Conservation (phyloP, 2,113 vertebrate species). For the Pelusios castaneus region DNA sequence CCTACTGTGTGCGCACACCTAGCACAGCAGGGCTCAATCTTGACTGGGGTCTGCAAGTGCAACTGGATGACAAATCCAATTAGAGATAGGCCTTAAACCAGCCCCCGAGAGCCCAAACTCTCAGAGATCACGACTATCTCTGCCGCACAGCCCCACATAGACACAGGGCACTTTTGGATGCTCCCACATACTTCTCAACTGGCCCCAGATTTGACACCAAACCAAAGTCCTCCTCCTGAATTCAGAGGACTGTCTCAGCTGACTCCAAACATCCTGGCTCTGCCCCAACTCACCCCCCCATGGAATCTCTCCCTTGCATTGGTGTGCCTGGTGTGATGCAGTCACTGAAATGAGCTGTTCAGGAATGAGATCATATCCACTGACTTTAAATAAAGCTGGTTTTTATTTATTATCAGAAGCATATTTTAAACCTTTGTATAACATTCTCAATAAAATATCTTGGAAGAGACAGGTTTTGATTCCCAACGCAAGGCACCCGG, state of each 20-base stretch:
- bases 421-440: constrained; percentile 78
- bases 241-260: background rate
- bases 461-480: constrained; percentile 55
- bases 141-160: background rate
- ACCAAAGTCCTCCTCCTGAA: background rate
- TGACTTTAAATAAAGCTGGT: constrained; percentile 81
- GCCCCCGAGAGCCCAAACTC: background rate
- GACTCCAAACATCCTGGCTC: background rate
- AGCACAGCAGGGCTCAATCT: background rate
- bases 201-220: background rate
- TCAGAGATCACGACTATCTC: background rate
- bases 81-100: background rate
- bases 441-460: constrained; percentile 76
- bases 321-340: background rate
- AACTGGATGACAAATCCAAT: background rate
- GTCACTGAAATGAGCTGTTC: fast-evolving
- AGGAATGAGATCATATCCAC: background rate
- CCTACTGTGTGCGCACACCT: background rate
- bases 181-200: background rate
- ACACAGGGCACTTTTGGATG: background rate
- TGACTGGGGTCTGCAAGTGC: background rate
- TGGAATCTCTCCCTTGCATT: background rate
- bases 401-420: constrained; percentile 83
- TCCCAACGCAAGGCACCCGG: constrained; percentile 75
- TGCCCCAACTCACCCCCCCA: background rate